A percentile compares a stretch with the other conserved stretches of the same genome.
Evolutionary conservation across 2,113 vertebrate species (phyloP).

Genomic region (Myotis brandtii): DNA sequence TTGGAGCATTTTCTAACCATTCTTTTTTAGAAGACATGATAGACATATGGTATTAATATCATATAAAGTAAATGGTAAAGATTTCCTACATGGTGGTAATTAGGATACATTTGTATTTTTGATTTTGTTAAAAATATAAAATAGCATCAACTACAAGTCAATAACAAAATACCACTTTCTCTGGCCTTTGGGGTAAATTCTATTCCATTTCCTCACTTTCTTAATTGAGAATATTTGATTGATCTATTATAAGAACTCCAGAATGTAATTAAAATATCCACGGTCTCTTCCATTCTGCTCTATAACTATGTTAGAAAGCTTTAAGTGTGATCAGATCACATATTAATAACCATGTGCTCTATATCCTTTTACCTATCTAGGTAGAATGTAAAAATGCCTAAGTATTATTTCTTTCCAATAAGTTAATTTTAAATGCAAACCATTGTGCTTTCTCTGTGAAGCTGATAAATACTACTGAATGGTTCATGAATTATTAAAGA

Average conservation of each 20-base stretch:
- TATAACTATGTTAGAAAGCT: not conserved
- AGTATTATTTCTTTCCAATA: not conserved
- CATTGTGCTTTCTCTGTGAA: not conserved
- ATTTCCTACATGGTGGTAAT: not conserved
- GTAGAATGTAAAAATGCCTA: not conserved
- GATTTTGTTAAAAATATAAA: not conserved
- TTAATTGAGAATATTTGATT: not conserved
- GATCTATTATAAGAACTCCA: not conserved
- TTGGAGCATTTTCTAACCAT: not conserved
- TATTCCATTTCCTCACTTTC: not conserved
- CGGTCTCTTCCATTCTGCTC: not conserved
- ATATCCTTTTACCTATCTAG: not conserved
- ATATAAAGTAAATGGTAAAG: not conserved
- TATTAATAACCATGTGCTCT: not conserved
- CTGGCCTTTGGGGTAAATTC: not conserved
- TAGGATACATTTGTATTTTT: not conserved
- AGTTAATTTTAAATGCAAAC: constrained; percentile 43
- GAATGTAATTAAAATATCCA: not conserved
- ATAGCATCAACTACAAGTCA: not conserved
- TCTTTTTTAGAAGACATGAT: not conserved
- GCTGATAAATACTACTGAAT: not conserved
- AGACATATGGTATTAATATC: not conserved
- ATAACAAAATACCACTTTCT: not conserved
- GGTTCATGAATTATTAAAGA: constrained; percentile 23
- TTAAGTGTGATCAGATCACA: not conserved